Percentiles rank a stretch among this genome's conserved stretches.
phyloP scores from a whole-genome alignment of 2,888 invertebrate species.

The Malthinus seriepunctatus region DNA sequence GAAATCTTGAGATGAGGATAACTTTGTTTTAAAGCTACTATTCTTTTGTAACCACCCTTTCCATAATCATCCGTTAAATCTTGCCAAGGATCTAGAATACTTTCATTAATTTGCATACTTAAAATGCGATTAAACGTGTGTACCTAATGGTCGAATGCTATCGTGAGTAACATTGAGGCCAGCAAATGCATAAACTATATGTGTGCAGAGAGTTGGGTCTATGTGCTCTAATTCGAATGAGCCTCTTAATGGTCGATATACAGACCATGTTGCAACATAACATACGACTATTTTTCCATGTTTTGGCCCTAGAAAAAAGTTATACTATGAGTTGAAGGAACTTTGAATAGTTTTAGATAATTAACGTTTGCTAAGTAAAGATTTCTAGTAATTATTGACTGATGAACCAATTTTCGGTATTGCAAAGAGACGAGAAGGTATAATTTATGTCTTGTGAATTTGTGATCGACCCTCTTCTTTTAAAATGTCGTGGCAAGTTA shows the following conservation, averaged over 20 bases:
- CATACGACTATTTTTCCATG: constrained; percentile 79
- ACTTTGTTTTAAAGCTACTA: constrained; percentile 58
- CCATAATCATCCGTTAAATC: constrained; percentile 78
- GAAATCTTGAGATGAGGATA: constrained; percentile 61
- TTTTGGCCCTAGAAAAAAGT: constrained; percentile 60
- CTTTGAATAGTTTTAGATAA: not conserved
- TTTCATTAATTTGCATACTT: not conserved
- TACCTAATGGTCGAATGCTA: constrained; percentile 70
- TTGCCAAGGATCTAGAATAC: constrained; percentile 70
- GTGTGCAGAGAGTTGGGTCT: constrained; percentile 76
- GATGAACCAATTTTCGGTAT: no score
- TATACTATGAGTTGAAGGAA: no score
- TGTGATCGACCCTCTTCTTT: no score
- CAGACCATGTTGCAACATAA: constrained; percentile 81
- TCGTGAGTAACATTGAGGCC: constrained; percentile 70
- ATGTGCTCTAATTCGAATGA: constrained; percentile 69
- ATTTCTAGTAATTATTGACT: no score
- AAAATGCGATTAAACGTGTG: not conserved
- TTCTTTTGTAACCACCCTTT: constrained; percentile 52
- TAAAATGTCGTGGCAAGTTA: no score
- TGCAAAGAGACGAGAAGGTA: no score
- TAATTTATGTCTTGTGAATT: no score
- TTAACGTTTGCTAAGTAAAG: no score
- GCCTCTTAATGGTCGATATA: constrained; percentile 69
- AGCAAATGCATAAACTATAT: constrained; percentile 80